Conservation (phyloP, 2,113 vertebrate species). For the Poeciliopsis retropinna region DNA sequence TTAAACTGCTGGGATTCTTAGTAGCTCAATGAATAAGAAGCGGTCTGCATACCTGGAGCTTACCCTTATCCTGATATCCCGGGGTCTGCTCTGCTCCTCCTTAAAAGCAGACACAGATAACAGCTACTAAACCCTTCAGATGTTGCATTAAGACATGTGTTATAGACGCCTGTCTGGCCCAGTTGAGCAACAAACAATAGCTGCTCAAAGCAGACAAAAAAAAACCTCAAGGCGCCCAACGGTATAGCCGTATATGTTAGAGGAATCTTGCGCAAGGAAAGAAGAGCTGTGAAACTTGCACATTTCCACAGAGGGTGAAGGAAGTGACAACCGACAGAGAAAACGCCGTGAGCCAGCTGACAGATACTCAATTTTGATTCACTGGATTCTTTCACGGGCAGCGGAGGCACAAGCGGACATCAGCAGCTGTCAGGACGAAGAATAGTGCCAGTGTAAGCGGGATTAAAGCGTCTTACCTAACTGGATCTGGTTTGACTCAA, state of each 20-base stretch:
- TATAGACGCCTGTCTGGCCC: background rate
- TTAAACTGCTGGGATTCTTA: background rate
- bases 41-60: conserved; percentile 13
- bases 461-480: conserved; percentile 45
- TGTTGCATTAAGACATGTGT: background rate
- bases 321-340: conserved; percentile 72
- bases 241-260: conserved; percentile 14
- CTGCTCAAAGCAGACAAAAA: conserved; percentile 4
- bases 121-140: background rate
- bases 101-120: background rate
- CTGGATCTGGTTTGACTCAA: conserved; percentile 42
- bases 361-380: conserved; percentile 70
- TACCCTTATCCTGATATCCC: background rate
- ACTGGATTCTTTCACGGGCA: conserved; percentile 49
- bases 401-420: conserved; percentile 36
- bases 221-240: conserved; percentile 19
- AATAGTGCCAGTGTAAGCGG: conserved; percentile 43
- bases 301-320: conserved; percentile 54
- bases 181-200: conserved; percentile 4
- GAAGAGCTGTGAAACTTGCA: conserved; percentile 61
- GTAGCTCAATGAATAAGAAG: background rate
- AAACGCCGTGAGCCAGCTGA: conserved; percentile 57
- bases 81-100: background rate
- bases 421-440: conserved; percentile 53
- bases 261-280: conserved; percentile 60